A percentile compares a stretch with the other conserved stretches of the same genome.
Conservation (phyloP, 2,797 vertebrate species). For the Pempheris klunzingeri region DNA sequence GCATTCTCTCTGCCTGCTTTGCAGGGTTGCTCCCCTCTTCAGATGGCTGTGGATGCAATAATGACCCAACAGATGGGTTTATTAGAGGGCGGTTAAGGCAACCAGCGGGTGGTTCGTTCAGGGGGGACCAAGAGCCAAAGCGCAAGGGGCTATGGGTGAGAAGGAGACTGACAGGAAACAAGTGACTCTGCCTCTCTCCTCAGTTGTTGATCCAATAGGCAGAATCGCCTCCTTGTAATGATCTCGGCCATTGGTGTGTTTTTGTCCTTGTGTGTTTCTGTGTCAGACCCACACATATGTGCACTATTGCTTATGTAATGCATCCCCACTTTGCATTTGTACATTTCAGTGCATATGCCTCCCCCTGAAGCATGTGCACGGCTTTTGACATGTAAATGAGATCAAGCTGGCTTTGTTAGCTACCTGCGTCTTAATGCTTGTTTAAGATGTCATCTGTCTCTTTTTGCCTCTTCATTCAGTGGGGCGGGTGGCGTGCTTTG, state of each 20-base stretch:
- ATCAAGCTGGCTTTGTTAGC: constrained; percentile 68
- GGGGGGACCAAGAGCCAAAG: constrained; percentile 63
- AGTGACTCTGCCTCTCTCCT: constrained; percentile 54
- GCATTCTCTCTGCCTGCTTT: constrained; percentile 53
- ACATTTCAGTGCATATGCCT: constrained; percentile 66
- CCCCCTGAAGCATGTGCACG: constrained; percentile 44
- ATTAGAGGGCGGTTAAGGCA: constrained; percentile 85
- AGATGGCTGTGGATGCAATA: constrained; percentile 81
- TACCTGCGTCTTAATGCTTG: constrained; percentile 80
- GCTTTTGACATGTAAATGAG: constrained; percentile 81
- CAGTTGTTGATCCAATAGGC: constrained; percentile 59
- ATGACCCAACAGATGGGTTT: constrained; percentile 89
- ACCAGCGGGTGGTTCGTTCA: constrained; percentile 82
- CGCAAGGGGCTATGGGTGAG: constrained; percentile 70
- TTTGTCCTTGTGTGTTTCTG: constrained; percentile 28
- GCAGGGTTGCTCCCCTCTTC: constrained; percentile 75
- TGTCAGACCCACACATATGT: constrained; percentile 68
- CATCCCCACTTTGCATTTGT: constrained; percentile 49
- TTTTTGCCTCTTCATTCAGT: constrained; percentile 64
- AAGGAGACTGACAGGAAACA: constrained; percentile 64
- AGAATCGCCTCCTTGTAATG: constrained; percentile 41
- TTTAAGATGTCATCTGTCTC: constrained; percentile 83
- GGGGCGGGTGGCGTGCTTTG: constrained; percentile 65
- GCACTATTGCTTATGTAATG: constrained; percentile 55
- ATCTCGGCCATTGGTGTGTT: constrained; percentile 31